A percentile compares a stretch with the other conserved stretches of the same genome.
Conservation (phyloP, 1,140 invertebrate species). For the Drosophila guanche region DNA sequence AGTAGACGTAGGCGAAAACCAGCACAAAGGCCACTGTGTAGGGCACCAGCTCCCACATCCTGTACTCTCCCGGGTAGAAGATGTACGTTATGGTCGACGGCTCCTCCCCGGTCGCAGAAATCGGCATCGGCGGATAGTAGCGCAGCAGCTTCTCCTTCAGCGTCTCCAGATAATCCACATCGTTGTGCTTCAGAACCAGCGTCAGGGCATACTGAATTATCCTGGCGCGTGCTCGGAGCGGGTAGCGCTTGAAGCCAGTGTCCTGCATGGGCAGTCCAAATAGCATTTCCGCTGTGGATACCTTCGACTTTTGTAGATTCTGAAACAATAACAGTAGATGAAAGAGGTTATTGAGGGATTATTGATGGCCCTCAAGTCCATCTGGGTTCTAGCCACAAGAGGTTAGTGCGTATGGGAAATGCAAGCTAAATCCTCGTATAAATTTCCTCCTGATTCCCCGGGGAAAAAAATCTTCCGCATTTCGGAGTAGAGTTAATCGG, state of each 20-base stretch:
- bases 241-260: conserved; percentile 94
- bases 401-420: too few relatives aligned
- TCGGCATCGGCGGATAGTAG: conserved; percentile 87
- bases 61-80: conserved; percentile 94
- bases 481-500: background rate
- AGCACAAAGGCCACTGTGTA: conserved; percentile 92
- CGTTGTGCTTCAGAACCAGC: conserved; percentile 91
- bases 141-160: conserved; percentile 88
- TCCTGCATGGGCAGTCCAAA: conserved; percentile 96
- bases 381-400: too few relatives aligned
- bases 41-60: conserved; percentile 93
- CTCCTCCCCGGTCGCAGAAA: conserved; percentile 19
- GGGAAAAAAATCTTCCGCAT: background rate
- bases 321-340: conserved; percentile 59
- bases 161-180: conserved; percentile 90
- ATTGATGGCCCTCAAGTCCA: too few relatives aligned
- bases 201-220: conserved; percentile 96
- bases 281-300: conserved; percentile 93
- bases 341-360: conserved; percentile 4
- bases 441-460: background rate
- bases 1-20: conserved; percentile 96
- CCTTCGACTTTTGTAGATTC: conserved; percentile 91
- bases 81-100: conserved; percentile 86
- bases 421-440: background rate
- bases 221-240: conserved; percentile 90